Evolutionary conservation across 2,113 vertebrate species (phyloP).

Genomic region (Eretmochelys imbricata): DNA sequence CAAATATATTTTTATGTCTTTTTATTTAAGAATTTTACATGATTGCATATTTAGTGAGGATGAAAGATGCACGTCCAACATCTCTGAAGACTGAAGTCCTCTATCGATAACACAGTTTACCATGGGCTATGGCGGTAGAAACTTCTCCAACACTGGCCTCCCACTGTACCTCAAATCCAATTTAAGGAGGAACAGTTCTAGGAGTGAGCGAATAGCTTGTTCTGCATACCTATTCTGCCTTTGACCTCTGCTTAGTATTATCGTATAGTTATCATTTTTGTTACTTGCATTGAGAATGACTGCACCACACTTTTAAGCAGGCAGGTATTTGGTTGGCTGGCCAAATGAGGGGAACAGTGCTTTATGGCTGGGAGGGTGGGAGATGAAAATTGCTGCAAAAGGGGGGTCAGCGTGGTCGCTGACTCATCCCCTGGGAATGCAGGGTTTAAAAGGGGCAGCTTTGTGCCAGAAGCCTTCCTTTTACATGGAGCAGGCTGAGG

Average conservation of each 20-base stretch:
- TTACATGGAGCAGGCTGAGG: no score
- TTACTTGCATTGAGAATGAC: background rate
- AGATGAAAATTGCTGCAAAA: no score
- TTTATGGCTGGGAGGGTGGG: no score
- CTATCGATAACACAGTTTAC: background rate
- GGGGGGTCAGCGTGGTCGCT: no score
- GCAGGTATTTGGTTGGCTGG: no score
- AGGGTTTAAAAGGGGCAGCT: no score
- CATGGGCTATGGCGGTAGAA: background rate
- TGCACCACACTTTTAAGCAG: no score
- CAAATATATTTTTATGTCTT: background rate
- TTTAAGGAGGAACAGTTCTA: background rate
- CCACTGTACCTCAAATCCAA: background rate
- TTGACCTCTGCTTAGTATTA: background rate
- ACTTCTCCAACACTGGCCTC: background rate
- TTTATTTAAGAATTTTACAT: background rate
- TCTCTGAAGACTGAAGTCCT: background rate
- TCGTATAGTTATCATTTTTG: background rate
- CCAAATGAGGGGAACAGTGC: no score
- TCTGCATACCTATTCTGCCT: accelerated
- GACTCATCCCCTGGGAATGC: no score
- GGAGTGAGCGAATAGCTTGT: background rate
- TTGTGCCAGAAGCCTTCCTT: no score
- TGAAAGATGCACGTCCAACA: background rate
- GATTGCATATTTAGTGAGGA: background rate